phyloP scores from a whole-genome alignment of 2,113 vertebrate species.

The Lophochroa leadbeateri region DNA sequence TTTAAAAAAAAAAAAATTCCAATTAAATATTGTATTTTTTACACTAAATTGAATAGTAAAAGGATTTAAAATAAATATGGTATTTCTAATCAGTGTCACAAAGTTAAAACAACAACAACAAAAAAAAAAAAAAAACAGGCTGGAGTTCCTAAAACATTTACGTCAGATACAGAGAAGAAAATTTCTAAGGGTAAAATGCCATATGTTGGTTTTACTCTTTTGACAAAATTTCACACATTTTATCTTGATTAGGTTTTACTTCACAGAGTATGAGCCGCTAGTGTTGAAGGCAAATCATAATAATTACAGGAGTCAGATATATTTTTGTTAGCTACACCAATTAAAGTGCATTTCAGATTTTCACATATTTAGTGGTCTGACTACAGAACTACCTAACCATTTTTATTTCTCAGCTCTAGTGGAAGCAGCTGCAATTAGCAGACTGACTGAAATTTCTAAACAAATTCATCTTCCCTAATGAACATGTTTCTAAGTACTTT shows the following conservation, averaged over 20 bases:
- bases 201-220: neutral
- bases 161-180: neutral
- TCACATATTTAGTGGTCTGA: neutral
- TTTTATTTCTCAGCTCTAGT: neutral
- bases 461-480: neutral
- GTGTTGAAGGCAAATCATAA: neutral
- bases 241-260: neutral
- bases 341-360: neutral
- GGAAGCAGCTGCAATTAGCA: constrained; percentile 22
- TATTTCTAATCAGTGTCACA: neutral
- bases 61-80: accelerated
- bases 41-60: neutral
- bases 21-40: neutral
- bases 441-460: neutral
- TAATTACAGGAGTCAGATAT: neutral
- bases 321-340: neutral
- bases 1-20: neutral
- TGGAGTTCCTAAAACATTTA: neutral
- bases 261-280: neutral
- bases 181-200: neutral
- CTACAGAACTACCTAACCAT: neutral
- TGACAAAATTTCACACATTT: neutral
- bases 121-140: neutral
- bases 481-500: constrained; percentile 4
- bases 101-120: neutral